Evolutionary conservation across 2,797 vertebrate species (phyloP).

Genomic region (Anolis apletophallus): DNA sequence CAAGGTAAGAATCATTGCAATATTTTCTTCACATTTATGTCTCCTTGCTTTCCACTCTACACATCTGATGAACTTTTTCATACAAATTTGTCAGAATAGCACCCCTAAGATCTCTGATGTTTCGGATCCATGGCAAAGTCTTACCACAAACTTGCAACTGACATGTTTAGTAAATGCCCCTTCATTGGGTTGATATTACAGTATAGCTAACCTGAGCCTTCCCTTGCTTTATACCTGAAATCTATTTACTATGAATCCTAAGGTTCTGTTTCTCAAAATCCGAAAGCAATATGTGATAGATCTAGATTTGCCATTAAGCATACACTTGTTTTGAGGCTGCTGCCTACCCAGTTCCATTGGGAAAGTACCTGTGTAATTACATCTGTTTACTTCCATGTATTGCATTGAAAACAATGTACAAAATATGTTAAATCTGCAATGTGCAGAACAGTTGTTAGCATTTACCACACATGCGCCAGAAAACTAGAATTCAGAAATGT

Average conservation of each 20-base stretch:
- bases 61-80: background rate
- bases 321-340: background rate
- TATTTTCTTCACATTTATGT: background rate
- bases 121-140: background rate
- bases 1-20: conserved; percentile 85
- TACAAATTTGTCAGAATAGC: background rate
- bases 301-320: background rate
- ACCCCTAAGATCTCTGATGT: background rate
- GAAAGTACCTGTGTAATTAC: background rate
- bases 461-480: background rate
- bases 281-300: background rate
- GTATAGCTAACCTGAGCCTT: background rate
- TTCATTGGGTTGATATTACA: conserved; percentile 10
- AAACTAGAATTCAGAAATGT: background rate
- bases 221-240: background rate
- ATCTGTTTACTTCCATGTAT: background rate
- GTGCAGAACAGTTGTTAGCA: background rate
- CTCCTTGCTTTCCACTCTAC: background rate
- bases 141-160: background rate
- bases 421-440: background rate
- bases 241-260: background rate
- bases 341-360: background rate
- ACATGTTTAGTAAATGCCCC: background rate
- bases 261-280: background rate
- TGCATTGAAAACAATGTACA: background rate